Evolutionary conservation across 2,888 invertebrate genomes (phyloP).

Genomic region (Sesia apiformis): DNA sequence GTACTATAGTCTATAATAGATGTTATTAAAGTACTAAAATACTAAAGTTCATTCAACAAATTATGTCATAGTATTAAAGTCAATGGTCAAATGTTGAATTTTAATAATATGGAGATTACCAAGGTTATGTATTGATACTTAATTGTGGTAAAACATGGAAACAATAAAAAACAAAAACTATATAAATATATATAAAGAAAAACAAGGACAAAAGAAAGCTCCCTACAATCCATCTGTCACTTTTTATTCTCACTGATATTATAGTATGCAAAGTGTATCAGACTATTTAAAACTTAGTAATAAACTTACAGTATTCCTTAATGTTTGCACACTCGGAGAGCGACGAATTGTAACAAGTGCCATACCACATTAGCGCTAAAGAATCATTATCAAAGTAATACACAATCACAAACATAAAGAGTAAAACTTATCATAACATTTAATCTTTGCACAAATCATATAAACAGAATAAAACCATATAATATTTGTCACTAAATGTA

Average conservation of each 20-base stretch:
- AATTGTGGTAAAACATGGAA: too few species aligned
- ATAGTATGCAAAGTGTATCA: too few species aligned
- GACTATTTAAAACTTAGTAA: too few species aligned
- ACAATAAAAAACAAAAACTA: neutral
- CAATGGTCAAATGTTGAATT: too few species aligned
- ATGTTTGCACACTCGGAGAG: conserved; percentile 69
- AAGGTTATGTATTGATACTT: too few species aligned
- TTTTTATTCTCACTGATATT: too few species aligned
- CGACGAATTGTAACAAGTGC: conserved; percentile 71
- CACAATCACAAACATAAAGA: conserved; percentile 63
- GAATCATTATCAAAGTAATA: conserved; percentile 59
- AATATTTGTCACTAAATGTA: neutral
- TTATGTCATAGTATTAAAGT: too few species aligned
- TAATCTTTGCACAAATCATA: neutral
- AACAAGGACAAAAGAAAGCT: neutral
- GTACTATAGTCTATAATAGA: too few species aligned
- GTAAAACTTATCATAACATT: conserved; percentile 7
- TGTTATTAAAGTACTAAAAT: too few species aligned
- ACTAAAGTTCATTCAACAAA: too few species aligned
- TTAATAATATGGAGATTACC: too few species aligned
- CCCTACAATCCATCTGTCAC: too few species aligned
- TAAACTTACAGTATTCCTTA: conserved; percentile 63
- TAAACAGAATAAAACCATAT: neutral
- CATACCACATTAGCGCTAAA: conserved; percentile 66
- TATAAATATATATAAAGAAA: neutral